A percentile compares a stretch with the other conserved stretches of the same genome.
Conservation (phyloP, 2,888 invertebrate species). For the Enchytraeus crypticus region DNA sequence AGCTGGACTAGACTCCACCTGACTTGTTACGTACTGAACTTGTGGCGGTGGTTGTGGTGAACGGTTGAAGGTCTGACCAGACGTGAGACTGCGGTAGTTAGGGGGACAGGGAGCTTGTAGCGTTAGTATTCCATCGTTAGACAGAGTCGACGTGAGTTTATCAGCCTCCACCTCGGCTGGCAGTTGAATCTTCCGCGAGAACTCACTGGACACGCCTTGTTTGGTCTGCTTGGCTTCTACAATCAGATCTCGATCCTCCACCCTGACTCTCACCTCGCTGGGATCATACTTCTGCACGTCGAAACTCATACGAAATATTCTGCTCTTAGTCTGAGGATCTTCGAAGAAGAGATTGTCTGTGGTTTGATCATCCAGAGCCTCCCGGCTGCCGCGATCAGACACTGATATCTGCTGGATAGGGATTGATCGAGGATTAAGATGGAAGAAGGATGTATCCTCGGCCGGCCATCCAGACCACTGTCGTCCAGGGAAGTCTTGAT, state of each 20-base stretch:
- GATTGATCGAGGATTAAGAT: constrained; percentile 13
- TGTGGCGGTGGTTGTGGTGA: neutral
- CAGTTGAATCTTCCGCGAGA: constrained; percentile 19
- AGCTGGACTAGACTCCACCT: neutral
- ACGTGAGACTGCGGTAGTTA: constrained; percentile 11
- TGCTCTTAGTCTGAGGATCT: constrained; percentile 16
- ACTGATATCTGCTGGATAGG: neutral
- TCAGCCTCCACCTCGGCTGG: constrained; percentile 22
- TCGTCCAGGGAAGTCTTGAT: constrained; percentile 9
- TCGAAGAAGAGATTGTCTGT: constrained; percentile 15
- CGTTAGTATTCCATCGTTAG: constrained; percentile 22
- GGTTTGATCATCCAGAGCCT: constrained; percentile 18
- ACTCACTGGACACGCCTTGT: no score
- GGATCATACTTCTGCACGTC: constrained; percentile 22
- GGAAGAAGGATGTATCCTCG: constrained; percentile 15
- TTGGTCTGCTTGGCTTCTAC: constrained; percentile 18
- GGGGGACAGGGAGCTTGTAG: constrained; percentile 22
- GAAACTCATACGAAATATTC: constrained; percentile 23
- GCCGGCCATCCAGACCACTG: constrained; percentile 6
- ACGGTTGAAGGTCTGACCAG: neutral
- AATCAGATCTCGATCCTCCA: constrained; percentile 13
- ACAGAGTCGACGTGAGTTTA: constrained; percentile 19
- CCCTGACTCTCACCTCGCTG: constrained; percentile 16
- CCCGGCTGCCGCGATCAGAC: constrained; percentile 10
- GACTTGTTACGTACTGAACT: neutral